Evolutionary conservation across 2,113 vertebrate species (phyloP), one percentile per base, ranked within the genome.

Genomic region (Saguinus imperator): DNA sequence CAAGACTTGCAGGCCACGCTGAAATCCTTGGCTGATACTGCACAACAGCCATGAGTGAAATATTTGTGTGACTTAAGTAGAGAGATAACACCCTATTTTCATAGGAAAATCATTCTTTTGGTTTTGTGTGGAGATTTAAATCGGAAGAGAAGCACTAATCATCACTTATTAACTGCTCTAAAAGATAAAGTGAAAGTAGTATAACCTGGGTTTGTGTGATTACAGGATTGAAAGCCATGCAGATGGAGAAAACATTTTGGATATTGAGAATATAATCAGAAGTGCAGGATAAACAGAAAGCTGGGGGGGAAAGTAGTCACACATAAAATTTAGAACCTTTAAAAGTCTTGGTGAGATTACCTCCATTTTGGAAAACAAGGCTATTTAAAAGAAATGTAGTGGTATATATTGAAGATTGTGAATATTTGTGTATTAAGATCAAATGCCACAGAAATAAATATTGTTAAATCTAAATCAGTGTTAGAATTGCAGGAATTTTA

Each of bases 71-170:
- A 82, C 89, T 95, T 82, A 35, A 52, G n/a, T 52, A 40, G 29
- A 73, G 40, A 87, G 70, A 58, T 80, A 57, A 57, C 29, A 79
- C 68, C 76, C 58, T 76, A 87, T 80, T 80, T 93, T n/a, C 89
- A 88, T 85, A 72, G 85, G 58, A 81, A 89, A 92, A 82, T 80
- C 23, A 61, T 81, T 75, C 50, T 87, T 95, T 76, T 20, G 72
- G 66, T 11, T 77, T 83, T 48, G 45, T 35, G n/a, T 52, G 86
- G 27, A 73, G 72, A 75, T 80, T n/a, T 80, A n/a, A 84, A 75
- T 43, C 80, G 86, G 40, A 45, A 91, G 32, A 50, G 90, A 81
- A 72, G 72, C n/a, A 68, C 45, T 87, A 55, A 88, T 58, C 35
- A 35, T 68, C 58, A 75, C 52, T 75, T 91, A 75, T 90, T 75